A percentile compares a stretch with the other conserved stretches of the same genome.
These are phyloP conservation scores for Sarcophilus harrisii DNA, from an alignment of 2,797 vertebrate genomes.

Conservation along the genomic window DNA sequence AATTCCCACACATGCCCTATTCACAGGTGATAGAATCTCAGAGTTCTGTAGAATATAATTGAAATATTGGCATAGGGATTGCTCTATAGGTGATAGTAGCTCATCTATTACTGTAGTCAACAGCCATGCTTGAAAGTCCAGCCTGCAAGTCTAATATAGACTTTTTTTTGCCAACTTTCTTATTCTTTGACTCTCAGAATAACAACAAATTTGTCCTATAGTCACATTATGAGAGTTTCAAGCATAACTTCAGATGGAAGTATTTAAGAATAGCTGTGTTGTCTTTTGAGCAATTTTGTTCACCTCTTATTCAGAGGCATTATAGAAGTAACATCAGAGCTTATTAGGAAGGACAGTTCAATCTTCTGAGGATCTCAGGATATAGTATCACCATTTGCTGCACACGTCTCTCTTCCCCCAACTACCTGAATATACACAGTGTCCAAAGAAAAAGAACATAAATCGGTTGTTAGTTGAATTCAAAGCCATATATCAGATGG, in stretches of 20 bases:
- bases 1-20: background rate
- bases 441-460: constrained; percentile 72
- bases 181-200: background rate
- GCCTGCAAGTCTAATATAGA: background rate
- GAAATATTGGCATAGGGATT: background rate
- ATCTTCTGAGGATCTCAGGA: constrained; percentile 65
- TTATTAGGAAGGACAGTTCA: constrained; percentile 70
- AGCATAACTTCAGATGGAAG: constrained; percentile 47
- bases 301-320: constrained; percentile 62
- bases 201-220: accelerated
- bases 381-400: constrained; percentile 73
- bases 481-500: constrained; percentile 77
- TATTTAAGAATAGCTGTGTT: constrained; percentile 61
- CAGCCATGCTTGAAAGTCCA: background rate
- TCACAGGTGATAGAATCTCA: background rate
- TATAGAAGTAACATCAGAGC: constrained; percentile 61
- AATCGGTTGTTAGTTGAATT: constrained; percentile 76
- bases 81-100: background rate
- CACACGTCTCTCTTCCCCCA: too few relatives aligned
- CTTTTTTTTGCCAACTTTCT: background rate
- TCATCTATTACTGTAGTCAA: constrained; percentile 14
- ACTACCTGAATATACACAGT: constrained; percentile 60
- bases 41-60: background rate
- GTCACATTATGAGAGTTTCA: background rate
- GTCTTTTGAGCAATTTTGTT: constrained; percentile 69